Conservation (phyloP, 2,113 vertebrate genomes). For the Cebus imitator region DNA sequence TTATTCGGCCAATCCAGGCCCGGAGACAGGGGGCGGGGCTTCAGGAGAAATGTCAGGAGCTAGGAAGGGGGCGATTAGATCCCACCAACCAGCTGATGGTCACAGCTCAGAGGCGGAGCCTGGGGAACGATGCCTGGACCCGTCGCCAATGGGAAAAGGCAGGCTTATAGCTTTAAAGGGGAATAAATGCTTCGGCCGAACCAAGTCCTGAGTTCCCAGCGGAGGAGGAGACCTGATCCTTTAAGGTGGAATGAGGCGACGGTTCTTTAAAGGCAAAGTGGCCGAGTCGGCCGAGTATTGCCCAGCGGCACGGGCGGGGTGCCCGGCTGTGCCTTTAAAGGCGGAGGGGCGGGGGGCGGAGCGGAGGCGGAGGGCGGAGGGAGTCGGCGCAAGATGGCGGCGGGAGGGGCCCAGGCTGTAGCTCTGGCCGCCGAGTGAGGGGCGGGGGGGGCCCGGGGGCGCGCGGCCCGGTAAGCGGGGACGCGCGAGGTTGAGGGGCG, state of each 20-base stretch:
- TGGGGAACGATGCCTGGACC: background rate
- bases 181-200: conserved; percentile 27
- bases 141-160: conserved; percentile 26
- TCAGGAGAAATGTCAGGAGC: background rate
- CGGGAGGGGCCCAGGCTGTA: conserved; percentile 72
- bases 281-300: conserved; percentile 52
- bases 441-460: conserved; percentile 69
- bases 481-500: conserved; percentile 45
- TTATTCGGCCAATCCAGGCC: conserved; percentile 70
- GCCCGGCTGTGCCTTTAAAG: conserved; percentile 58
- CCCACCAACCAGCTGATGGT: background rate
- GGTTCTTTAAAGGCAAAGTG: conserved; percentile 70
- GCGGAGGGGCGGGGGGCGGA: conserved; percentile 58
- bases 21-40: conserved; percentile 43
- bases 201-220: background rate
- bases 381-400: conserved; percentile 77
- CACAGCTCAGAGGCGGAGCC: conserved; percentile 36
- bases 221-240: conserved; percentile 14
- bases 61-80: background rate
- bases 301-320: conserved; percentile 41
- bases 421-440: conserved; percentile 67
- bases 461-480: conserved; percentile 70
- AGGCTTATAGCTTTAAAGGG: conserved; percentile 68
- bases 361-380: conserved; percentile 65
- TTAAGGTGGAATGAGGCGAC: conserved; percentile 42